A percentile compares a stretch with the other conserved stretches of the same genome.
Conservation (phyloP, 2,113 vertebrate genomes). For the Apeltes quadracus region DNA sequence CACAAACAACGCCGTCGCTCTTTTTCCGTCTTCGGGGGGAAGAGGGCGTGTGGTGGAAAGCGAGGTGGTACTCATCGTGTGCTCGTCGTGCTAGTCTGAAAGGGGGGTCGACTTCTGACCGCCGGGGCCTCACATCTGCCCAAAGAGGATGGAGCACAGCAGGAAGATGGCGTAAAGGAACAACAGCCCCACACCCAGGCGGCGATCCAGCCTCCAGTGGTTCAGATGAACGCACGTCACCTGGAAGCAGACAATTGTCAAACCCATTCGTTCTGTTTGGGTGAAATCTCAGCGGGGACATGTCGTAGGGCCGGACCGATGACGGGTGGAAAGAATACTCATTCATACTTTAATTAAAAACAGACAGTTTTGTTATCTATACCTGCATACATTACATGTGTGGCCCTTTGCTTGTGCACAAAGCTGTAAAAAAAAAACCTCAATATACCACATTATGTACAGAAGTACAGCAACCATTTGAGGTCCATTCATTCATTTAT, state of each 20-base stretch:
- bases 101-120: conserved; percentile 33
- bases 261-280: neutral
- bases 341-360: neutral
- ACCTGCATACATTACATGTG: neutral
- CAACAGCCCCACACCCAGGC: conserved; percentile 79
- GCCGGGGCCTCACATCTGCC: conserved; percentile 76
- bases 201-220: conserved; percentile 82
- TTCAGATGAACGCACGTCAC: conserved; percentile 81
- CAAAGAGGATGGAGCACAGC: conserved; percentile 83
- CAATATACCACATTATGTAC: neutral
- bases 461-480: neutral
- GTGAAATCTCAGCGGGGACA: neutral
- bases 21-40: conserved; percentile 54
- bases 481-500: neutral
- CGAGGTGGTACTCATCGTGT: conserved; percentile 22
- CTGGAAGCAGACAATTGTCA: conserved; percentile 52
- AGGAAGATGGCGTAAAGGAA: conserved; percentile 83
- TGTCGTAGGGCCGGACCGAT: neutral
- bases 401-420: neutral
- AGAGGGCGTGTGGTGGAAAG: conserved; percentile 17
- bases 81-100: neutral
- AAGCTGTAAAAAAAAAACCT: neutral
- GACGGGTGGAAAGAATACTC: no score
- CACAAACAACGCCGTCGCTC: conserved; percentile 16
- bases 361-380: neutral